Evolutionary conservation across 2,797 vertebrate species (phyloP), one percentile per base, ranked within the genome.

Genomic region (Melanogrammus aeglefinus): DNA sequence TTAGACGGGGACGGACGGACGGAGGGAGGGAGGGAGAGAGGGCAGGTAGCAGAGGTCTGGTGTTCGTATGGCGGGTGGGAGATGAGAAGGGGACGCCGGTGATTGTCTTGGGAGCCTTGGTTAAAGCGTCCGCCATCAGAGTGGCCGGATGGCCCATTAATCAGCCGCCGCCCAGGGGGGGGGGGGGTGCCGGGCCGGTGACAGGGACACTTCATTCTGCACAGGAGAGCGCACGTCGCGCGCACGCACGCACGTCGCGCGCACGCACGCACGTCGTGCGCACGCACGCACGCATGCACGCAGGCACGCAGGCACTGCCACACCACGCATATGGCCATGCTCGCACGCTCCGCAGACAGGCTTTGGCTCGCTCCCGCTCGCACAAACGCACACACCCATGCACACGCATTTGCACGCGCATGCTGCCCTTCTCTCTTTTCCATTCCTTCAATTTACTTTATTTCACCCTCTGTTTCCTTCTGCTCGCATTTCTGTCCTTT

Each of bases 91-190:
- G 90, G 85, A 90, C 88, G 83, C 82, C 88, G 90, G 89, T 80
- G 87, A 85, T 83, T 82, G 90, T 94, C 93, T 89, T 74, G 81
- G 89, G 92, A 94, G 89, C 86, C 80, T 87, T 89, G 88, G 88
- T 90, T 92, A 93, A 93, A 94, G 90, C 86, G 88, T 90, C 85
- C 80, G 75, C 91, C 91, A 94, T 93, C 91, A 93, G 90, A 91
- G 90, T 83, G 90, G 82, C 86, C 82, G 89, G 91, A 93, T 80
- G 91, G 91, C 90, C 92, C 90, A 94, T 94, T 94, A 94, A 94
- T 95, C 94, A 94, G 88, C 83, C 70, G 79, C 73, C 66, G 87
- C 91, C 93, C 91, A 80, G 85, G 86, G 92, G 92, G 91, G 86
- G 87, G 3, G 92, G 91, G 86, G 87, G 3, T 86, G 88, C 85